Percentiles rank a stretch among this genome's conserved stretches.
phyloP scores from a whole-genome alignment of 2,888 invertebrate species.

The Syritta pipiens region DNA sequence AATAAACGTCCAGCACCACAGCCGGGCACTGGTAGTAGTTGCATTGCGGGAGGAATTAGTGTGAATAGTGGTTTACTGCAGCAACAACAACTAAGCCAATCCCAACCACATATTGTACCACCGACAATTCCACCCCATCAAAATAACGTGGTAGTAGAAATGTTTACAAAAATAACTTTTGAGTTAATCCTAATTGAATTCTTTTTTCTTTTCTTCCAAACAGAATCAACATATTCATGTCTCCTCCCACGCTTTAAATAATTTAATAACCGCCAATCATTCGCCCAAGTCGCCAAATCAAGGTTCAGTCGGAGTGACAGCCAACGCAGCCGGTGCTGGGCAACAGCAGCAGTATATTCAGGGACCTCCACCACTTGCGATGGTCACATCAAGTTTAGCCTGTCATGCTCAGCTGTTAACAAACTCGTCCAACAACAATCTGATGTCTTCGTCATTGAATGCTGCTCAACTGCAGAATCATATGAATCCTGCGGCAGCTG shows the following conservation, averaged over 20 bases:
- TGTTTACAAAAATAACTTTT: too few relatives aligned
- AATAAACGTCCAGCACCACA: conserved; percentile 80
- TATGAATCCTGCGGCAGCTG: conserved; percentile 70
- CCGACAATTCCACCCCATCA: conserved; percentile 78
- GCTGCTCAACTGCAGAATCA: conserved; percentile 74
- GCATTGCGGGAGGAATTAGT: conserved; percentile 70
- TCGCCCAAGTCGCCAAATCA: conserved; percentile 80
- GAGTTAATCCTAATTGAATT: neutral
- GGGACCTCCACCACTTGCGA: conserved; percentile 69
- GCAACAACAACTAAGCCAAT: conserved; percentile 78
- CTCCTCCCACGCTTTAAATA: conserved; percentile 79
- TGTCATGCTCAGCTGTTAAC: conserved; percentile 72
- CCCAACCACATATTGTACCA: conserved; percentile 79
- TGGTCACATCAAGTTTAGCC: conserved; percentile 66
- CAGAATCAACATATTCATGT: conserved; percentile 78
- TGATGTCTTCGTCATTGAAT: conserved; percentile 79
- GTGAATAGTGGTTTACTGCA: conserved; percentile 72
- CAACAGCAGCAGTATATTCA: conserved; percentile 77
- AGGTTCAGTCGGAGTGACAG: conserved; percentile 51
- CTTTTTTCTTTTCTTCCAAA: conserved; percentile 30
- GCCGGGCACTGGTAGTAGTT: conserved; percentile 72
- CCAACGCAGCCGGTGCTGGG: conserved; percentile 69
- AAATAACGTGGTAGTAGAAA: conserved; percentile 75
- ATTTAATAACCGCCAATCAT: conserved; percentile 78
- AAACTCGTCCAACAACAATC: conserved; percentile 76